Conservation (phyloP, 2,888 invertebrate species). For the Tetanocera ferruginea region DNA sequence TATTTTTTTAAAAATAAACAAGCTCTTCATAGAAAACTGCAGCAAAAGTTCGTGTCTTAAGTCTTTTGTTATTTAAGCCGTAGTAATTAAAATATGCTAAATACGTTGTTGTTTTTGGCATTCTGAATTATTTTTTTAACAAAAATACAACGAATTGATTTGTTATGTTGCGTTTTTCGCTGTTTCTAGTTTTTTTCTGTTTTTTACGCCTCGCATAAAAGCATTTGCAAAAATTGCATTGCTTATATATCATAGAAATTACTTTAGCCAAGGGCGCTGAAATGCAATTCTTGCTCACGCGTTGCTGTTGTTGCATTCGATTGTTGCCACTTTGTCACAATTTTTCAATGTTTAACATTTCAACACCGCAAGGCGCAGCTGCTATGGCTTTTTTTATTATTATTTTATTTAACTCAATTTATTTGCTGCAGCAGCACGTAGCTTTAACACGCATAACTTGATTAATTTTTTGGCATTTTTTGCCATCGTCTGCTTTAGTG, state of each 20-base stretch:
- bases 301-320: neutral
- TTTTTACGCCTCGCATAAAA: neutral
- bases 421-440: neutral
- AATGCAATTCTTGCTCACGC: neutral
- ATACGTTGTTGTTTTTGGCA: neutral
- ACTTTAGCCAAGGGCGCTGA: slow-evolving; percentile 15
- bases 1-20: too few relatives aligned
- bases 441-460: neutral
- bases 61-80: slow-evolving; percentile 23
- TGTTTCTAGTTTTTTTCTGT: neutral
- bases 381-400: slow-evolving; percentile 6
- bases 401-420: slow-evolving; percentile 9
- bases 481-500: neutral
- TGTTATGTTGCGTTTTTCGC: neutral
- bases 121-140: neutral
- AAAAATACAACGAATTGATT: neutral
- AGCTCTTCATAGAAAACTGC: neutral
- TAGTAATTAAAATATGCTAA: neutral
- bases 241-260: slow-evolving; percentile 24
- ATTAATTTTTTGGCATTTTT: slow-evolving; percentile 26
- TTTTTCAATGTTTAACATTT: slow-evolving; percentile 47
- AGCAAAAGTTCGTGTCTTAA: slow-evolving; percentile 32
- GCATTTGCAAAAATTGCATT: slow-evolving; percentile 23
- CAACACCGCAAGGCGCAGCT: slow-evolving; percentile 44
- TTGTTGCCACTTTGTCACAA: slow-evolving; percentile 46